Evolutionary conservation across 2,888 invertebrate genomes (phyloP), one percentile per base, ranked within the genome.

Genomic region (Luperina nickerlii): DNA sequence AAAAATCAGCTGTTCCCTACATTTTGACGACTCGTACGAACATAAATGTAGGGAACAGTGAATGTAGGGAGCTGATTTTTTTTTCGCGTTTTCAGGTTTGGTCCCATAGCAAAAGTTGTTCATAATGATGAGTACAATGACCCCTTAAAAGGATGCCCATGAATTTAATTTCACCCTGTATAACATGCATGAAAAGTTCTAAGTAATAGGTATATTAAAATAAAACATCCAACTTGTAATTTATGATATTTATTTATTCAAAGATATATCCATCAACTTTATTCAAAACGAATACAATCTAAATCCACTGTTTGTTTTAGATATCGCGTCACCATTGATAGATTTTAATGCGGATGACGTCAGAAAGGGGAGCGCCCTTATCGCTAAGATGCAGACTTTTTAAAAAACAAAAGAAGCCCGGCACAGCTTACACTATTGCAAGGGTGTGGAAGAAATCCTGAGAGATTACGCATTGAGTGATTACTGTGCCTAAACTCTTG

Each of bases 401-500:
- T 92, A 92, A 95, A 94, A 94, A 94, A 94, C 92, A 73, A 93
- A 94, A 95, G 84, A 94, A 93, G 90, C n/a, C n/a, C n/a, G 92
- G 92, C 91, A 87, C 90, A 89, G 88, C 89, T 90, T 88, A 90
- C 92, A 94, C 93, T 93, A 94, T 92, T 90, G 92, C 90, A 92
- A 92, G 94, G 91, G 92, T 89, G 93, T 90, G 89, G 89, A 92
- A 94, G 91, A 96, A 96, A 96, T 95, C 96, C 96, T 95, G 87
- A 95, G 96, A 97, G 96, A 96, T 97, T 96, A 96, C 95, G 92
- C 87, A 92, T 94, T 96, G 96, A 97, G 96, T 96, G 96, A 96
- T 97, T 96, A 95, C 96, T 94, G 93, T 96, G 95, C 92, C 93
- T 92, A 93, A 96, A 96, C 94, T 96, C 93, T 92, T 92, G 93